Percentiles rank a stretch among this genome's conserved stretches.
These are phyloP conservation scores for Mus caroli DNA, from an alignment of 2,797 vertebrate genomes.

Conservation along the genomic window DNA sequence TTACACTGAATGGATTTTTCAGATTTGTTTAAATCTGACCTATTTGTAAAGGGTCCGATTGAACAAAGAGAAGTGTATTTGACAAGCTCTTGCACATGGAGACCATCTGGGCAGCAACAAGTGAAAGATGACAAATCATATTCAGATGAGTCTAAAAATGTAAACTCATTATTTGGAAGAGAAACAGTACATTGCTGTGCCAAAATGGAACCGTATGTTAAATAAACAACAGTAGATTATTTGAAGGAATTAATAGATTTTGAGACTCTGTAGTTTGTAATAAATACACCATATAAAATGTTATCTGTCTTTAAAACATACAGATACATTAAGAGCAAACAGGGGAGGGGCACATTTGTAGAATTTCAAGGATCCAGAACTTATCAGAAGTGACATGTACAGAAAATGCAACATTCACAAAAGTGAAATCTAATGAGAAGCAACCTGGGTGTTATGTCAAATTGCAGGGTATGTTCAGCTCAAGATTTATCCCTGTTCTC, in stretches of 20 bases:
- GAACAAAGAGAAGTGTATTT: neutral
- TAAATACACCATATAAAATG: constrained; percentile 31
- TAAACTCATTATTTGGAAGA: constrained; percentile 55
- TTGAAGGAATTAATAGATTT: constrained; percentile 38
- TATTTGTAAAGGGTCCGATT: neutral
- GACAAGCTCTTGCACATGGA: neutral
- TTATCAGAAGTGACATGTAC: neutral
- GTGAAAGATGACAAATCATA: constrained; percentile 53
- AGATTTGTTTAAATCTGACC: constrained; percentile 22
- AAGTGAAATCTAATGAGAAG: neutral
- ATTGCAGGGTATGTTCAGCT: neutral
- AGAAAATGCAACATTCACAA: neutral
- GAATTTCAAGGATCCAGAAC: neutral
- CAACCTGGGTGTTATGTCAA: neutral
- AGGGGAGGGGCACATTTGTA: neutral
- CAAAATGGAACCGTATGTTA: neutral
- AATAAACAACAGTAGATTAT: constrained; percentile 37
- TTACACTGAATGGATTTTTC: neutral
- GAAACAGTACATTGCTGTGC: constrained; percentile 35
- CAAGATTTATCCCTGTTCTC: neutral
- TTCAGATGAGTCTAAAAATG: constrained; percentile 46
- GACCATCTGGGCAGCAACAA: neutral
- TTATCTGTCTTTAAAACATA: neutral
- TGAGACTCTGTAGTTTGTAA: neutral
- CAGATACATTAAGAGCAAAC: neutral